Base-by-base conservation (phyloP, 2,888 invertebrate species). In the Gonocerus acuteangulatus region DNA sequence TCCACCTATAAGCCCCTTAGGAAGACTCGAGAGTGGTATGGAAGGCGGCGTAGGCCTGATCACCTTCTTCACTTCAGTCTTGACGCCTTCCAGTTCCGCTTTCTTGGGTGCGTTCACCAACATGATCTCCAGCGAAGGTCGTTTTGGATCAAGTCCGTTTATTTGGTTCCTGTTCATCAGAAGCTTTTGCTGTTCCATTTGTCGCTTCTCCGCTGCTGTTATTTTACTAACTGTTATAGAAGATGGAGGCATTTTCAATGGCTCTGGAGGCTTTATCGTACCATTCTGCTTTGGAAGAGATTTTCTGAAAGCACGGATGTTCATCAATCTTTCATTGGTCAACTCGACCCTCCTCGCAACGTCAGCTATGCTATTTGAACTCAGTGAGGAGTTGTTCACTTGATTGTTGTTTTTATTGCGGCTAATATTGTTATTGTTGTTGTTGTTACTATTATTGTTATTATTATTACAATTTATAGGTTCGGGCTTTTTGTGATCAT, bases 41-140 rank as follows among this genome's bases (percentile, higher is more conserved):
- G 80, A 79, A 6, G 79, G 77, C 19, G 80, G 80, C 62, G 78
- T 77, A 2, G 80, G 76, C 59, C 79, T 70, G 6, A 65, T 65
- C 15, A 60, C 62, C 19, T 65, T 65, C 51, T 65, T 65, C 48
- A 63, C 61, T 32, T 64, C 64, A 1, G 63, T 59, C 19, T 56
- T 60, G 11, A 1, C 23, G 2, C 48, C 45, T 2, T 36, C 47
- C 39, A 47, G 21, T 16, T 58, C 52, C 2, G 48, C 52, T 32
- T 65, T 65, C 27, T 63, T 60, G 15, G 69, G 69, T 2, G 68
- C 69, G 48, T 70, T 70, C 4, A 72, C 71, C n/a, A 71, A 52
- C 67, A 70, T 71, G 23, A 72, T 72, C 58, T 72, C 71, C 39
- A 72, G 61, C 1, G 71, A 70, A 2, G 72, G 72, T 9, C 70